Conservation (phyloP, 2,113 vertebrate species). For the Zootoca vivipara region DNA sequence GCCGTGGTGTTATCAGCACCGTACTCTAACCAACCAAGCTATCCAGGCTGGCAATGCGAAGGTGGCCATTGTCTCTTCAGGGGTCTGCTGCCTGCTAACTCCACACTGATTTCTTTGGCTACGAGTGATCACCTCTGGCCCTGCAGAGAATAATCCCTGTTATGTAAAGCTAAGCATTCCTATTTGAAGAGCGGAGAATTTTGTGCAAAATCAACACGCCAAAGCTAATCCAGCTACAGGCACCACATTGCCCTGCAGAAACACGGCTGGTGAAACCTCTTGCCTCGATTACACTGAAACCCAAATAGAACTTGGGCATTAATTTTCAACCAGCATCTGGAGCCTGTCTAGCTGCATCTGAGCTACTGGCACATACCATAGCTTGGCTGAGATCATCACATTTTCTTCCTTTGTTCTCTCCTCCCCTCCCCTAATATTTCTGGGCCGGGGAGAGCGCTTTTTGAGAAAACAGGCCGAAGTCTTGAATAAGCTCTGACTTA, state of each 20-base stretch:
- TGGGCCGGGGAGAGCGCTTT: not conserved
- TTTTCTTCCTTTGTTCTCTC: not conserved
- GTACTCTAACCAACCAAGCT: too few relatives aligned
- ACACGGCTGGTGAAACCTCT: not conserved
- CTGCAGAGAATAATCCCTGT: too few relatives aligned
- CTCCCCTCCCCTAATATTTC: not conserved
- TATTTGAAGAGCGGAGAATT: not conserved
- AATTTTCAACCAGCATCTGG: not conserved
- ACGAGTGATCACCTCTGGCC: not conserved
- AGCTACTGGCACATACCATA: not conserved
- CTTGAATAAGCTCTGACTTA: conserved; percentile 6
- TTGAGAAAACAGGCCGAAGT: not conserved
- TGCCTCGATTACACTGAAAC: not conserved
- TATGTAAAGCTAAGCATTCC: not conserved
- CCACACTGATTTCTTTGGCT: not conserved
- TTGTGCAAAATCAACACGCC: not conserved
- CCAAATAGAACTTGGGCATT: not conserved
- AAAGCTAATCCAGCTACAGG: not conserved
- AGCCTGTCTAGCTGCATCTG: not conserved
- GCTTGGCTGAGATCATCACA: not conserved
- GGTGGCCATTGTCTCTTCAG: not conserved
- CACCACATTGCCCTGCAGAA: not conserved
- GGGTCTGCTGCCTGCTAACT: not conserved
- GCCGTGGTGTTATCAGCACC: too few relatives aligned
- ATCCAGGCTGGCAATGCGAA: not conserved